Conservation (phyloP, 2,888 invertebrate genomes). For the Drosophila phalerata region DNA sequence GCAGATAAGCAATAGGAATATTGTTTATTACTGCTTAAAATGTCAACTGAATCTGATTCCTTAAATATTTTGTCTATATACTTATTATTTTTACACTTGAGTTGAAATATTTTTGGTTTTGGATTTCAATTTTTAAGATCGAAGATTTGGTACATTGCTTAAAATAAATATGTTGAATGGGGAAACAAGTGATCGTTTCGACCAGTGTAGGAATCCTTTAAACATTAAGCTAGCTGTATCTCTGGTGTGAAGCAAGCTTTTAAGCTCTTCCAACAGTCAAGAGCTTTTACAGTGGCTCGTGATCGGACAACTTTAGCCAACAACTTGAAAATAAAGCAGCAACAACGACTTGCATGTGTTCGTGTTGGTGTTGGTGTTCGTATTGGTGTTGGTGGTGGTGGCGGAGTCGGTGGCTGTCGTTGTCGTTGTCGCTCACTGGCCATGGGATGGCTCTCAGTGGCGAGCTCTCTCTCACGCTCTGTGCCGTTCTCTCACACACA, state of each 20-base stretch:
- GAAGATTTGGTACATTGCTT: too few species aligned
- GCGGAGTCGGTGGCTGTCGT: not conserved
- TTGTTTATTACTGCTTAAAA: too few species aligned
- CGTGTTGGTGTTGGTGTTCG: too few species aligned
- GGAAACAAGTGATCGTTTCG: not conserved
- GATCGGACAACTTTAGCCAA: slow-evolving; percentile 25
- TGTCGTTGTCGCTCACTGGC: slow-evolving; percentile 34
- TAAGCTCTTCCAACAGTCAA: slow-evolving; percentile 17
- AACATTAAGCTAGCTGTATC: not conserved
- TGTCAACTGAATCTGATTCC: too few species aligned
- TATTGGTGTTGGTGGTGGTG: slow-evolving; percentile 29
- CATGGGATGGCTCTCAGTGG: slow-evolving; percentile 44
- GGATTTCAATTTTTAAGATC: too few species aligned
- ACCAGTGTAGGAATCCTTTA: not conserved
- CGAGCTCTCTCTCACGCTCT: slow-evolving; percentile 22
- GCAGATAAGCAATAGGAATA: too few species aligned
- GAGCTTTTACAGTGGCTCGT: slow-evolving; percentile 23
- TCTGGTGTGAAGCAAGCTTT: not conserved
- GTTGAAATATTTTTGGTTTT: too few species aligned
- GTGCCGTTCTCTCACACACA: slow-evolving; percentile 6
- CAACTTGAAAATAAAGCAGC: slow-evolving; percentile 31
- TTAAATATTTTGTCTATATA: too few species aligned
- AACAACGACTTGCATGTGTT: slow-evolving; percentile 35
- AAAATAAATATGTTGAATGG: not conserved
- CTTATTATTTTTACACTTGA: too few species aligned